A percentile compares a stretch with the other conserved stretches of the same genome.
phyloP scores from a whole-genome alignment of 1,140 invertebrate genomes.

The Leptinotarsa defecta region DNA sequence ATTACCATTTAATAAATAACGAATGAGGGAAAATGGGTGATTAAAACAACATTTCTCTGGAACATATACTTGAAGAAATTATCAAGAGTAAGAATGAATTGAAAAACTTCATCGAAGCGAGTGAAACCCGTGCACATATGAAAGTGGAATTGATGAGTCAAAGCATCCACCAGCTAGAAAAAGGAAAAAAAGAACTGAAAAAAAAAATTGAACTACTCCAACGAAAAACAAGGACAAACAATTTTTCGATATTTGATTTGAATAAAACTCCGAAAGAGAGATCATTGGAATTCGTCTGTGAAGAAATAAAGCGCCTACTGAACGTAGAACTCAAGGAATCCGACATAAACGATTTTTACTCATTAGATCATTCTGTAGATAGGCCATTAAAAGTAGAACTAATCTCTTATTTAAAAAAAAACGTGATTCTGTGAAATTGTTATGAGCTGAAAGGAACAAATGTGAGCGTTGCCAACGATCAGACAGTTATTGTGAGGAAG shows the following conservation, averaged over 20 bases:
- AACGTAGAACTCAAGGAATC: too few relatives aligned
- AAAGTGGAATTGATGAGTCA: constrained; percentile 2
- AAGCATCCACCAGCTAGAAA: not conserved
- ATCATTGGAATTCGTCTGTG: not conserved
- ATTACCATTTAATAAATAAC: not conserved
- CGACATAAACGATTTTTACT: not conserved
- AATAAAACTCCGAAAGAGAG: not conserved
- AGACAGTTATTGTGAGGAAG: not conserved
- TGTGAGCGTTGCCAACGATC: not conserved
- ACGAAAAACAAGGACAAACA: not conserved
- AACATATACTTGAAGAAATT: not conserved
- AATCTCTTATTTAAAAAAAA: constrained; percentile 1
- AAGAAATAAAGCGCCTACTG: not conserved
- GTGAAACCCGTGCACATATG: not conserved
- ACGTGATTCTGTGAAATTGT: too few relatives aligned
- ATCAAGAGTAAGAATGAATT: not conserved
- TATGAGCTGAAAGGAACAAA: too few relatives aligned
- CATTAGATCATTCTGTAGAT: not conserved
- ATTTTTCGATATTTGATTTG: not conserved
- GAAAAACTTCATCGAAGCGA: not conserved
- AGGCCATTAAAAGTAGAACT: not conserved
- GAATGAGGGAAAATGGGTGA: constrained; percentile 1
- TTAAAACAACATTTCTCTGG: not conserved
- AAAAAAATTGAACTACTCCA: not conserved
- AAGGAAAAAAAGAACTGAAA: constrained; percentile 2